Conservation (phyloP, 2,797 vertebrate species). For the Smutsia gigantea region DNA sequence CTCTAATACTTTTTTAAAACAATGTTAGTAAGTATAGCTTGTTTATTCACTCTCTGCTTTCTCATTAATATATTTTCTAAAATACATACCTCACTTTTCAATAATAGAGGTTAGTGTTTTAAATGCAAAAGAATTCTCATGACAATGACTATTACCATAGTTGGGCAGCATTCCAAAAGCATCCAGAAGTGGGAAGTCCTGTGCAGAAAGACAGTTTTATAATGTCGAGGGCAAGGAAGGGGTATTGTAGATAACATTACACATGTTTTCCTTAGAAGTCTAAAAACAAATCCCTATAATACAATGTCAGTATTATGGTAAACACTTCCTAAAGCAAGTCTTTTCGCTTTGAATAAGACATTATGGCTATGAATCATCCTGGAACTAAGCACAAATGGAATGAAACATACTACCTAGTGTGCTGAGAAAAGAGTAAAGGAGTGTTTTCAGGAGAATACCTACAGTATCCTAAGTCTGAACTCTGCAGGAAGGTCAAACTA, state of each 20-base stretch:
- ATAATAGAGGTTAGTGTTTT: neutral
- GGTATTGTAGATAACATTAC: neutral
- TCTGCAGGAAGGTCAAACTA: neutral
- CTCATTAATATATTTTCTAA: neutral
- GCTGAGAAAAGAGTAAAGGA: neutral
- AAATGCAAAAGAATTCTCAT: neutral
- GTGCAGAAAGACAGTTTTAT: neutral
- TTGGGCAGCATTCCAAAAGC: neutral
- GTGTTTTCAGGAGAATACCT: neutral
- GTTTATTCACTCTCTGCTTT: neutral
- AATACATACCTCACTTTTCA: neutral
- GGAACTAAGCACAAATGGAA: neutral
- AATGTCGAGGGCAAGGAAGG: neutral
- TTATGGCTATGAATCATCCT: slow-evolving; percentile 25
- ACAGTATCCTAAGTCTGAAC: neutral
- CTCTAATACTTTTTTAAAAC: neutral
- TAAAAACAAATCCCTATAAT: slow-evolving; percentile 46
- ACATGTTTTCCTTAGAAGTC: slow-evolving; percentile 42
- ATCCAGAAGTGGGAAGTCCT: neutral
- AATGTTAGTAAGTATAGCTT: slow-evolving; percentile 18
- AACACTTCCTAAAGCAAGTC: slow-evolving; percentile 3
- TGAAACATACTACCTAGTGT: neutral
- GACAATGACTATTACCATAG: neutral
- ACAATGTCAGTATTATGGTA: neutral
- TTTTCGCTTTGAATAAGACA: slow-evolving; percentile 14